Evolutionary conservation across 2,888 invertebrate species (phyloP), one percentile per base, ranked within the genome.

Genomic region (Argynnis bischoffii): DNA sequence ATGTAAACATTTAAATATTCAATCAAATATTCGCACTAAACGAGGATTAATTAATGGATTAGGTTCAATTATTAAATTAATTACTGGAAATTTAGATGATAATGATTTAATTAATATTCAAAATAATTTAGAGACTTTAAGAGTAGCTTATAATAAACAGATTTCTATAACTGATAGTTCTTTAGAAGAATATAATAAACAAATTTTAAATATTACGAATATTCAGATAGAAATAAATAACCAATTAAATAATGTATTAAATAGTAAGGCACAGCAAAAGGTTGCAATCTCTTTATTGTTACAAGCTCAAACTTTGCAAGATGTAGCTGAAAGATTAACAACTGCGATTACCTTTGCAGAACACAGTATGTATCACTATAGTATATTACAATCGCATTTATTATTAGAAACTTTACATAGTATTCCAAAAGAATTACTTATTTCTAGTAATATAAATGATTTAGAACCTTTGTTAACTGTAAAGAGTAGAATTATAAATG

Each of bases 1-100:
- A n/a, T 48, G 48, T 48, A 15, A 48, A 48, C 48, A 15, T 48
- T 48, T 48, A 15, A 61, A 53, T 66, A 65, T 68, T 41, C 66
- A 71, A 56, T 55, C 53, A 56, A 69, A 63, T 53, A 63, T 35
- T n/a, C 64, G 71, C 31, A 31, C n/a, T 21, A 73, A 74, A 26
- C 67, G 71, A 69, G 73, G 71, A n/a, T 65, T 69, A 46, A 65
- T 56, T 16, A 56, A 70, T 63, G 69, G 69, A 14, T 53, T 70
- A 61, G 74, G 72, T 15, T 69, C 71, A 26, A 21, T 73, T 15
- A 69, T 74, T 26, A 73, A 72, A 63, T 51, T 55, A 53, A 70
- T 70, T 1, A 66, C 73, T 47, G 74, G 71, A 11, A 74, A 71
- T 51, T 66, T 73, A 63, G 74, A 72, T 41, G 55, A 69, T 26